Evolutionary conservation across 2,888 invertebrate genomes (phyloP), one percentile per base, ranked within the genome.

Genomic region (Acleris holmiana): DNA sequence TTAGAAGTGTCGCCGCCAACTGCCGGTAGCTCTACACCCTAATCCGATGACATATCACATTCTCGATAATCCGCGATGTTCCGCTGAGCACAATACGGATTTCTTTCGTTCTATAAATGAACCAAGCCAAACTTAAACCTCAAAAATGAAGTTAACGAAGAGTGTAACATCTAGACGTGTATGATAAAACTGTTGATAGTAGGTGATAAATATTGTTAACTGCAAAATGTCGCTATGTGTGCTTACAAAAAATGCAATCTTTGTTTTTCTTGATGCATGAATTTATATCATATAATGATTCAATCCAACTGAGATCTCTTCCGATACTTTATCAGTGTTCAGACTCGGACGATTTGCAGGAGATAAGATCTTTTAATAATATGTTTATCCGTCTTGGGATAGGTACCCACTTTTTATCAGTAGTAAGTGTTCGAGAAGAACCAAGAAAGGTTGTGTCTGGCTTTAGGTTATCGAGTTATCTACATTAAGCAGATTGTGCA

Each of bases 1-100:
- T 82, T 85, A 84, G 78, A 80, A 82, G 78, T 84, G 81, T 82
- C 75, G 67, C 68, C 25, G 50, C 17, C 63, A 41, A 25, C 58
- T 56, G 55, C 51, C 44, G 49, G 48, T 13, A 25, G 41, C 19
- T 50, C 2, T 29, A 15, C 40, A 48, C 10, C 47, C 10, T 63
- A 47, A 64, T 47, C 46, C 29, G 18, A 41, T 41, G 50, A 18
- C 41, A 13, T 19, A 47, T 47, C 41, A 48, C 25, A 55, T 17
- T 44, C 35, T 44, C n/a, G n/a, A n/a, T n/a, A 44, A 44, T n/a
- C 44, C 17, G 4, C 5, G 17, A 17, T 44, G 17, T n/a, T 17
- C 35, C 13, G 35, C 35, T 35, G 10, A 35, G 13, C 10, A 10
- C 13, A 35, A 35, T 13, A 35, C 4, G 4, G 35, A 13, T 35